These are phyloP conservation scores for Drosophila sechellia DNA, from an alignment of 1,140 invertebrate genomes.

Conservation along the genomic window DNA sequence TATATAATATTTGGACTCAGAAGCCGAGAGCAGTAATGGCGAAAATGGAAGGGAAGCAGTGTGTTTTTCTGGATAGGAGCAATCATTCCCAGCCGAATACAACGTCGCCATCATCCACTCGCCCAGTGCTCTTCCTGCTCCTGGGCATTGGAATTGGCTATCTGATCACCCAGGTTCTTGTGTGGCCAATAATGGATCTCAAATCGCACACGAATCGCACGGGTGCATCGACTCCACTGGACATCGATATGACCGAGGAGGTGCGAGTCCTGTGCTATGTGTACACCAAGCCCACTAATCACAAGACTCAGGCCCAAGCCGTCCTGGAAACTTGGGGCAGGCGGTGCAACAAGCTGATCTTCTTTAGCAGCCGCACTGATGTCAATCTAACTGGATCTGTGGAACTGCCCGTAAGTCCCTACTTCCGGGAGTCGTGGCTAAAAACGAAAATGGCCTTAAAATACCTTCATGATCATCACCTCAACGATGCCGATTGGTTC, in stretches of 20 bases:
- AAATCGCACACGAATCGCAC: background rate
- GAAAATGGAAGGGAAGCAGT: background rate
- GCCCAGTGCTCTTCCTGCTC: slow-evolving; percentile 8
- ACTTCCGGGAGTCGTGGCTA: slow-evolving; percentile 94
- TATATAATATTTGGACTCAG: background rate
- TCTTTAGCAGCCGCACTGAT: slow-evolving; percentile 92
- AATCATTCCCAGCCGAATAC: background rate
- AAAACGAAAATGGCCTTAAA: slow-evolving; percentile 97
- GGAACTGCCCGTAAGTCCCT: slow-evolving; percentile 92
- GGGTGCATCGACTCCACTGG: background rate
- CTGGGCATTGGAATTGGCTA: slow-evolving; percentile 20
- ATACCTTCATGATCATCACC: slow-evolving; percentile 92
- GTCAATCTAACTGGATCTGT: slow-evolving; percentile 87
- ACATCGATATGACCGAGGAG: slow-evolving; percentile 6
- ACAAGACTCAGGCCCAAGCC: slow-evolving; percentile 93
- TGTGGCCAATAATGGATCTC: slow-evolving; percentile 4
- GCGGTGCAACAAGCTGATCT: slow-evolving; percentile 94
- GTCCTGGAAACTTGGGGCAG: slow-evolving; percentile 97
- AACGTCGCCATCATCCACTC: background rate
- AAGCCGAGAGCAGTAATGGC: background rate
- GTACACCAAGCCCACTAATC: slow-evolving; percentile 86
- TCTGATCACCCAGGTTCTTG: slow-evolving; percentile 1
- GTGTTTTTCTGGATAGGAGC: background rate
- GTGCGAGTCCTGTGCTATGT: slow-evolving; percentile 28
- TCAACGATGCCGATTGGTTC: slow-evolving; percentile 94